These are phyloP conservation scores for Muraenolepis orangiensis DNA, from an alignment of 2,797 vertebrate species.

Conservation along the genomic window DNA sequence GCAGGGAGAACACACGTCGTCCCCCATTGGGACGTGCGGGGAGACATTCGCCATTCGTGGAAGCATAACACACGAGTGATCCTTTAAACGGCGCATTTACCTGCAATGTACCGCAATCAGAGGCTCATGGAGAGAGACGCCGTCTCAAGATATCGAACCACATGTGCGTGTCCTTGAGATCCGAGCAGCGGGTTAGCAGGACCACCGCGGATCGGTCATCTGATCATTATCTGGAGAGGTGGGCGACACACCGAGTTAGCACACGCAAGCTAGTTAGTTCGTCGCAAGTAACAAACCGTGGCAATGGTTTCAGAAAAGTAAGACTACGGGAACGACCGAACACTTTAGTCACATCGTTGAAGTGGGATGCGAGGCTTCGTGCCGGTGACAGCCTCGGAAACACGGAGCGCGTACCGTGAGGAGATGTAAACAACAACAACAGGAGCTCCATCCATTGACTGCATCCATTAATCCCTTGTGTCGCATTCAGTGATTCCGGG, in stretches of 20 bases:
- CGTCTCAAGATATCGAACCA: conserved; percentile 49
- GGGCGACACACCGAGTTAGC: conserved; percentile 54
- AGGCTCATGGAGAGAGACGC: conserved; percentile 48
- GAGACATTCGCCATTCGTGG: not conserved
- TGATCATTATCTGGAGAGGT: conserved; percentile 55
- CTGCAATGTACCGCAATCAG: conserved; percentile 27
- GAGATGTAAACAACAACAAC: conserved; percentile 75
- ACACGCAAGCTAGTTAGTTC: conserved; percentile 54
- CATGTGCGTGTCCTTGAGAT: conserved; percentile 44
- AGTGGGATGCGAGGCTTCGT: conserved; percentile 1
- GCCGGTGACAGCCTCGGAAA: conserved; percentile 42
- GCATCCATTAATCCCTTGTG: conserved; percentile 74
- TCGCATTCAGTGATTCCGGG: conserved; percentile 67
- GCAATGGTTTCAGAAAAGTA: conserved; percentile 6
- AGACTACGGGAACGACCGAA: conserved; percentile 10
- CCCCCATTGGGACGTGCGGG: no score
- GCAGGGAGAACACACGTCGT: no score
- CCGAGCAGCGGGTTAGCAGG: conserved; percentile 37
- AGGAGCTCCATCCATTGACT: conserved; percentile 55
- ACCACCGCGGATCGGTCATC: conserved; percentile 37
- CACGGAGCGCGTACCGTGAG: conserved; percentile 29
- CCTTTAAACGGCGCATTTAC: conserved; percentile 34
- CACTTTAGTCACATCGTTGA: not conserved
- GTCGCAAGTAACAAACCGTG: conserved; percentile 26
- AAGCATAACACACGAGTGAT: not conserved